Conservation (phyloP, 2,113 vertebrate genomes). For the Lanius collurio region DNA sequence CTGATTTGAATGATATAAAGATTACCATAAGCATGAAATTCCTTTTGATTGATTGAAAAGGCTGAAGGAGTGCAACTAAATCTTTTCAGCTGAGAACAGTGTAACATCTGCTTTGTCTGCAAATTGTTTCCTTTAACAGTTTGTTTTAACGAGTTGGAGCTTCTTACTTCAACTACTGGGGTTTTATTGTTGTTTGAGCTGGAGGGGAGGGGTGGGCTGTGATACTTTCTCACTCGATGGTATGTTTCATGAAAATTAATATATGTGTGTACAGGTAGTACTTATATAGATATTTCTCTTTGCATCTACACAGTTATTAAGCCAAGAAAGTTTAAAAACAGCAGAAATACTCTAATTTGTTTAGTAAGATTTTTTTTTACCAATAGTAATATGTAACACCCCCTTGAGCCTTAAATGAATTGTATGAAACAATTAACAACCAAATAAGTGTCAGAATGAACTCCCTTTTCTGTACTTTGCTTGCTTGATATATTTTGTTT, state of each 20-base stretch:
- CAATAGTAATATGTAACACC: not conserved
- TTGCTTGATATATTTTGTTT: not conserved
- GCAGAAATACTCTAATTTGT: not conserved
- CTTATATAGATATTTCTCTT: not conserved
- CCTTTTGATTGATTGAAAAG: not conserved
- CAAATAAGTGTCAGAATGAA: not conserved
- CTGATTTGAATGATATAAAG: not conserved
- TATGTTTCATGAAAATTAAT: not conserved
- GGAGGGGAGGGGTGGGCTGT: accelerated
- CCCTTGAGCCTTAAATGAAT: not conserved
- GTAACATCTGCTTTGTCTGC: conserved; percentile 7
- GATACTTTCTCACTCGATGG: not conserved
- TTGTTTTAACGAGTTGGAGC: not conserved
- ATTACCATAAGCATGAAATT: not conserved
- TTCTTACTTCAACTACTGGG: not conserved
- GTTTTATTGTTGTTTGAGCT: not conserved
- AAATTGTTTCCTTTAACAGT: not conserved
- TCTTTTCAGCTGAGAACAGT: not conserved
- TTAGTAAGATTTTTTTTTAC: not conserved
- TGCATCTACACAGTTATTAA: not conserved
- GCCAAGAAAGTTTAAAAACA: not conserved
- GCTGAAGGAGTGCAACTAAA: not conserved
- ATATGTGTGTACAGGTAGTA: not conserved
- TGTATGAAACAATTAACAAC: not conserved
- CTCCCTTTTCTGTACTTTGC: not conserved